A percentile compares a stretch with the other conserved stretches of the same genome.
phyloP scores from a whole-genome alignment of 2,888 invertebrate species.

The Eupithecia vulgata region DNA sequence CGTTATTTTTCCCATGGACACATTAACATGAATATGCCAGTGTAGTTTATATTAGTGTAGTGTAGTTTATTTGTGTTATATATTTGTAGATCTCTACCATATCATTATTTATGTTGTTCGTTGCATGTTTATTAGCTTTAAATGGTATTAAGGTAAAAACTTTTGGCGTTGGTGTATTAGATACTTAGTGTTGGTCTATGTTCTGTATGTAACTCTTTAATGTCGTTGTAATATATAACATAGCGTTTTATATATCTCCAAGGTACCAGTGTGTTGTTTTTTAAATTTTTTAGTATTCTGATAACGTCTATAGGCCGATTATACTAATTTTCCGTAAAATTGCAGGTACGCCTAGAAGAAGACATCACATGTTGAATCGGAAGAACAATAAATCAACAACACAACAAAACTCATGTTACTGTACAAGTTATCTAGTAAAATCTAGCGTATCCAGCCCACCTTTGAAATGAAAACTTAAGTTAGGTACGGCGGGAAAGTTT shows the following conservation, averaged over 20 bases:
- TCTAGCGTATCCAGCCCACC: conserved; percentile 67
- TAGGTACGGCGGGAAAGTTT: background rate
- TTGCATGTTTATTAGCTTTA: conserved; percentile 18
- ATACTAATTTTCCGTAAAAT: conserved; percentile 27
- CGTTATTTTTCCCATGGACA: background rate
- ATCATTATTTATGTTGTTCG: background rate
- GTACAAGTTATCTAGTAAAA: conserved; percentile 65
- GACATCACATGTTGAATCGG: conserved; percentile 55
- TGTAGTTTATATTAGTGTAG: background rate
- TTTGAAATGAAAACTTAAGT: conserved; percentile 35
- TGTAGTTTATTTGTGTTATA: no score
- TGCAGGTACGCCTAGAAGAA: conserved; percentile 76
- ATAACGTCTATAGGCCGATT: background rate
- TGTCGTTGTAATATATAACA: conserved; percentile 40
- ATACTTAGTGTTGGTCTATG: background rate
- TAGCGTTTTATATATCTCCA: conserved; percentile 49
- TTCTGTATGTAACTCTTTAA: conserved; percentile 37
- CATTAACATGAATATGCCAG: conserved; percentile 1
- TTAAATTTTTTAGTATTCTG: background rate
- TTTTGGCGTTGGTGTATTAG: background rate
- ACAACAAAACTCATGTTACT: conserved; percentile 63
- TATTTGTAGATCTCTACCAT: background rate
- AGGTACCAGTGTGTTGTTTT: conserved; percentile 65
- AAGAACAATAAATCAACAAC: conserved; percentile 66
- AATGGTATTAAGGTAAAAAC: conserved; percentile 6